Conservation (phyloP, 2,888 invertebrate species). For the Ischnura elegans region DNA sequence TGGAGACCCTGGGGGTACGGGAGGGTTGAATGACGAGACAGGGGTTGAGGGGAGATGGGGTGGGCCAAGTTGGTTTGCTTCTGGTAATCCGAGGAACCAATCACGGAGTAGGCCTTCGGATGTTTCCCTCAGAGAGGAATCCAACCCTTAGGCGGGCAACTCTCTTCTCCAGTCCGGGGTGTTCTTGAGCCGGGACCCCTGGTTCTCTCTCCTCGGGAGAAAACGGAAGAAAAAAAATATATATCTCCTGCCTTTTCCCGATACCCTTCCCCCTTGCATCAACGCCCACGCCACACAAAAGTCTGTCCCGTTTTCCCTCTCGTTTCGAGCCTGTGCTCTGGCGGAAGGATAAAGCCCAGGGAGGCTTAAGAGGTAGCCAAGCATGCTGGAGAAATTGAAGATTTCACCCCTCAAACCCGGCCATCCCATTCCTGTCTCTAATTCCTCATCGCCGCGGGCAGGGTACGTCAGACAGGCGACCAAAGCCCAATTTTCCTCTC, state of each 20-base stretch:
- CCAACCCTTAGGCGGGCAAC: slow-evolving; percentile 28
- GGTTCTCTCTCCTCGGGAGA: not conserved
- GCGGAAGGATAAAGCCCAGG: slow-evolving; percentile 15
- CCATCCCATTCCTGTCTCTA: not conserved
- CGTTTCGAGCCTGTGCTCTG: not conserved
- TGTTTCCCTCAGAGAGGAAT: slow-evolving; percentile 36
- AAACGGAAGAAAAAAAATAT: too few relatives aligned
- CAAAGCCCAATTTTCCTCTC: not conserved
- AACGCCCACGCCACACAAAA: not conserved
- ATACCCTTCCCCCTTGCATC: not conserved
- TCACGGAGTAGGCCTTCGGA: slow-evolving; percentile 48
- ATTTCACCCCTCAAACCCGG: not conserved
- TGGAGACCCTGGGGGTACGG: not conserved
- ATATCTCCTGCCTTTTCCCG: not conserved
- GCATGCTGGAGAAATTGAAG: slow-evolving; percentile 27
- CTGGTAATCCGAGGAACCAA: slow-evolving; percentile 55
- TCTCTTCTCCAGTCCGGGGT: not conserved
- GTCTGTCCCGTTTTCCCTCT: slow-evolving; percentile 26
- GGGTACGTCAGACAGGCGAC: not conserved
- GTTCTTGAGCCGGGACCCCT: not conserved
- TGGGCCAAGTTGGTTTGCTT: not conserved
- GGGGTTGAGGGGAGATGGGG: not conserved
- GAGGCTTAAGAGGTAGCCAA: slow-evolving; percentile 51
- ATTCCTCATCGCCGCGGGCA: slow-evolving; percentile 25
- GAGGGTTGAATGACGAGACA: too few relatives aligned